Conservation (phyloP, 2,888 invertebrate species). For the Chromoteleia sp. region DNA sequence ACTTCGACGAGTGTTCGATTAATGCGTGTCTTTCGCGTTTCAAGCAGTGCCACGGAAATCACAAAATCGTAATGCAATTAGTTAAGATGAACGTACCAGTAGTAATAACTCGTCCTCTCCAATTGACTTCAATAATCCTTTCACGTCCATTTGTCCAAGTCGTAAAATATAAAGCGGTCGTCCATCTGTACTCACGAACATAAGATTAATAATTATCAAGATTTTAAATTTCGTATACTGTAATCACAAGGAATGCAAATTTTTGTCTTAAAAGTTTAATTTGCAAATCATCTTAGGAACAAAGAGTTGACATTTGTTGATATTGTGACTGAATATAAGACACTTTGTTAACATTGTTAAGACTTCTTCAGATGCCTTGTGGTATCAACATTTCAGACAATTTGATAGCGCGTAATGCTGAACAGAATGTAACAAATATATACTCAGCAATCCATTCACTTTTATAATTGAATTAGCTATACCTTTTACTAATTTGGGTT, state of each 20-base stretch:
- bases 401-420: too few relatives aligned
- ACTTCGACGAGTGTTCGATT: neutral
- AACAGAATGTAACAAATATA: too few relatives aligned
- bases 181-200: slow-evolving; percentile 87
- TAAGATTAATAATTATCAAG: slow-evolving; percentile 22
- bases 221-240: neutral
- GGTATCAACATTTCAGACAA: too few relatives aligned
- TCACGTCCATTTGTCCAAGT: slow-evolving; percentile 98
- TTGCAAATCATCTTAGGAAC: too few relatives aligned
- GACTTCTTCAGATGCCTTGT: too few relatives aligned
- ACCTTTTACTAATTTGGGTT: too few relatives aligned
- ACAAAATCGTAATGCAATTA: slow-evolving; percentile 1
- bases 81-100: slow-evolving; percentile 86
- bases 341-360: too few relatives aligned
- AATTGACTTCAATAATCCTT: slow-evolving; percentile 95
- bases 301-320: too few relatives aligned
- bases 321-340: too few relatives aligned
- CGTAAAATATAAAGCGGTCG: slow-evolving; percentile 95
- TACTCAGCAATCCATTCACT: too few relatives aligned
- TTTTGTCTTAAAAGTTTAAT: neutral
- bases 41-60: neutral
- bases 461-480: too few relatives aligned
- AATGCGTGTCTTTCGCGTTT: slow-evolving; percentile 7
- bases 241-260: neutral
- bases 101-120: slow-evolving; percentile 96